phyloP scores from a whole-genome alignment of 2,888 invertebrate species.

The Chrysolina oricalcia region DNA sequence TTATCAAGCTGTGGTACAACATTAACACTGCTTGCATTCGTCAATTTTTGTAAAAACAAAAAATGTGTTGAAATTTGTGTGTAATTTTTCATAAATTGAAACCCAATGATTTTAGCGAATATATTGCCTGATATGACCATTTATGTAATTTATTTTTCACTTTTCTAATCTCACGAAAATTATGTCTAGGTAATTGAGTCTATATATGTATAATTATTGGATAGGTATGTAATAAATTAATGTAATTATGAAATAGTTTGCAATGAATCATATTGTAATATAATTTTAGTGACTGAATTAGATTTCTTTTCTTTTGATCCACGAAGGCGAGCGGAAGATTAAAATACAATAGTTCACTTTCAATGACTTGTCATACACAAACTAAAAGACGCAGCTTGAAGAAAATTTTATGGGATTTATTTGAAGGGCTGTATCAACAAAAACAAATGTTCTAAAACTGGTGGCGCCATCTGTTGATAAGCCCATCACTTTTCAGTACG shows the following conservation, averaged over 20 bases:
- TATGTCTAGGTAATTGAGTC: conserved; percentile 6
- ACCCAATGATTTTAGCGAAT: background rate
- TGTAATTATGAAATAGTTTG: conserved; percentile 3
- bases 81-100: background rate
- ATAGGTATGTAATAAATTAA: conserved; percentile 3
- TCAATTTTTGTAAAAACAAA: background rate
- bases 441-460: no score
- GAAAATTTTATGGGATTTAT: no score
- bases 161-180: conserved; percentile 11
- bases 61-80: background rate
- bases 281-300: background rate
- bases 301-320: background rate
- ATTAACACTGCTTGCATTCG: background rate
- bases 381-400: no score
- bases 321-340: background rate
- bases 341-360: no score
- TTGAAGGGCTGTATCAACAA: no score
- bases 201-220: conserved; percentile 1
- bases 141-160: conserved; percentile 10
- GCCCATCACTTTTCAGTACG: no score
- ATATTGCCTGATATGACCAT: background rate
- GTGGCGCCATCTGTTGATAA: no score
- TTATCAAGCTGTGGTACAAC: background rate
- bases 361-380: no score
- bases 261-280: conserved; percentile 9